Evolutionary conservation across 2,888 invertebrate species (phyloP).

Genomic region (Caenorhabditis sinica): DNA sequence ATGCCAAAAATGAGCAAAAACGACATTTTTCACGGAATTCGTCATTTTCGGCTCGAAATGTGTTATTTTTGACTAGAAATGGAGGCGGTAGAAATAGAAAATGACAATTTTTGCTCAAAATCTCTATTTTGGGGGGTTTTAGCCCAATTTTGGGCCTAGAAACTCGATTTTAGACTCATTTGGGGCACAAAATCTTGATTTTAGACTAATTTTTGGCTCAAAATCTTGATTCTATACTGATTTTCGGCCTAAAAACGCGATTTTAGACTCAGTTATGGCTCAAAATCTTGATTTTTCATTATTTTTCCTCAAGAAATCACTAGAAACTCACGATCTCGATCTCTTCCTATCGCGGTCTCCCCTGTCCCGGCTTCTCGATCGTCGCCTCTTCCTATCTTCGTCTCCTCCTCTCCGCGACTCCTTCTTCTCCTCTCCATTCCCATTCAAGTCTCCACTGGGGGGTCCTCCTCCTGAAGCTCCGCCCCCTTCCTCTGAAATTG

Average conservation of each 20-base stretch:
- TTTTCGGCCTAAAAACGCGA: neutral
- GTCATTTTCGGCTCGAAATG: too few species aligned
- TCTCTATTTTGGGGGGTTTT: too few species aligned
- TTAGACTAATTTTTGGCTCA: too few species aligned
- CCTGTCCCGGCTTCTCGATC: constrained; percentile 65
- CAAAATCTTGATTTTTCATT: neutral
- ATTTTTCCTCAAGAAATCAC: neutral
- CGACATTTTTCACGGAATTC: too few species aligned
- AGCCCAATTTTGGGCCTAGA: too few species aligned
- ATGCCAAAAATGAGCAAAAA: too few species aligned
- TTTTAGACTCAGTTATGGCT: neutral
- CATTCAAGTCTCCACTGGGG: constrained; percentile 8
- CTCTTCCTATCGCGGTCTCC: constrained; percentile 69
- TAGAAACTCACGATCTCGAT: constrained; percentile 63
- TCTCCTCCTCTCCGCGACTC: constrained; percentile 41
- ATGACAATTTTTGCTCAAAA: too few species aligned
- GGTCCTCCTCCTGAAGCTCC: neutral
- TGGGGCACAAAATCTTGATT: too few species aligned
- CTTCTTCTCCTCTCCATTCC: neutral
- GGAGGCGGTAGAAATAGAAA: too few species aligned
- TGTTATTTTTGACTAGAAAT: too few species aligned
- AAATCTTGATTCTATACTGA: too few species aligned
- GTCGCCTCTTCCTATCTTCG: constrained; percentile 67
- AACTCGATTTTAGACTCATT: too few species aligned
- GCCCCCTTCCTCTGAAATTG: neutral